phyloP scores from a whole-genome alignment of 2,888 invertebrate species.

The Synergus gifuensis region DNA sequence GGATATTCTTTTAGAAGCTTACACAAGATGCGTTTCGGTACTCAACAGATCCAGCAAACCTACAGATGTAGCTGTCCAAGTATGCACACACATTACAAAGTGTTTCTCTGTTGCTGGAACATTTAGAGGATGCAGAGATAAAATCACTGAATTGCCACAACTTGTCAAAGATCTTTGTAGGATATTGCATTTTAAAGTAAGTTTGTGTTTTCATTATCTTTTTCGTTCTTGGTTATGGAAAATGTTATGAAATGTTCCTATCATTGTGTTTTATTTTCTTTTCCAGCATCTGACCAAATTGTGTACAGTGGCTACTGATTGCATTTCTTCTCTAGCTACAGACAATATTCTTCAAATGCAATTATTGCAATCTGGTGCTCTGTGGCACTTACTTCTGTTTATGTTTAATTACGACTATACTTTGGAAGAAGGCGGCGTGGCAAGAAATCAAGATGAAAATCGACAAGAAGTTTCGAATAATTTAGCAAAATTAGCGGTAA shows the following conservation, averaged over 20 bases:
- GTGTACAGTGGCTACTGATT: constrained; percentile 93
- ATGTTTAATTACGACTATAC: constrained; percentile 98
- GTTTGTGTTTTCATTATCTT: constrained; percentile 43
- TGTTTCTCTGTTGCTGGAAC: constrained; percentile 98
- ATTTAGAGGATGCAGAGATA: constrained; percentile 93
- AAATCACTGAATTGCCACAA: constrained; percentile 92
- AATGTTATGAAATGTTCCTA: no score
- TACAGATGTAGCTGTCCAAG: constrained; percentile 90
- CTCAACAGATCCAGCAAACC: constrained; percentile 88
- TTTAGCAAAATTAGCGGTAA: constrained; percentile 91
- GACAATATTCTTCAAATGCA: constrained; percentile 92
- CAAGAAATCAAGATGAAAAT: constrained; percentile 90
- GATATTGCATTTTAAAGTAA: constrained; percentile 90
- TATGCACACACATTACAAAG: constrained; percentile 93
- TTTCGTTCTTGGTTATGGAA: no score
- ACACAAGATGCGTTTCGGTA: constrained; percentile 96
- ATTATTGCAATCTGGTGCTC: constrained; percentile 89
- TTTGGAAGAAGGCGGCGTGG: constrained; percentile 96
- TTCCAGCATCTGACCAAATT: constrained; percentile 89
- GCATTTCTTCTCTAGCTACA: constrained; percentile 92
- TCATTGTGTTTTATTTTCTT: constrained; percentile 42
- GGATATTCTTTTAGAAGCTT: constrained; percentile 92
- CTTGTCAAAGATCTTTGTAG: constrained; percentile 92
- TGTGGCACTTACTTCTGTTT: constrained; percentile 94
- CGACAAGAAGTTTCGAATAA: constrained; percentile 96